Evolutionary conservation across 2,888 invertebrate species (phyloP).

Genomic region (Gortyna flavago): DNA sequence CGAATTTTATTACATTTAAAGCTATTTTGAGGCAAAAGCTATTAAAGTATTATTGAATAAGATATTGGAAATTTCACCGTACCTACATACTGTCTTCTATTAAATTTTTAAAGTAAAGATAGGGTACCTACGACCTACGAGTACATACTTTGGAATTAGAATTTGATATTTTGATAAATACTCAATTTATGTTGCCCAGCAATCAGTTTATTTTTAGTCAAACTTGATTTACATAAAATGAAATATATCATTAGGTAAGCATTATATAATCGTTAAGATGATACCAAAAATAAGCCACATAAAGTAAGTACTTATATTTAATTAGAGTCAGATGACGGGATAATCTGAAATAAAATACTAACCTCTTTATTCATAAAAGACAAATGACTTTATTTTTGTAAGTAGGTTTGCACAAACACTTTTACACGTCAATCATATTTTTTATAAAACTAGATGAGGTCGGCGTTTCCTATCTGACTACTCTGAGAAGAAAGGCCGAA

Average conservation of each 20-base stretch:
- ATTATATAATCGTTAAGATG: not conserved
- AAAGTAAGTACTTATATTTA: not conserved
- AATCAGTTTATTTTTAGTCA: not conserved
- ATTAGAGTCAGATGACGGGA: not conserved
- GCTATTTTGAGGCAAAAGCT: conserved; percentile 16
- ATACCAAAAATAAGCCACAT: not conserved
- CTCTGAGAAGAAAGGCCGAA: too few species aligned
- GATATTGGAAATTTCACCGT: not conserved
- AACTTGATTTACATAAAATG: not conserved
- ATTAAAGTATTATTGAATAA: not conserved
- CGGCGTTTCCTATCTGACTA: too few species aligned
- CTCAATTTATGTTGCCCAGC: not conserved
- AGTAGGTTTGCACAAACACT: too few species aligned
- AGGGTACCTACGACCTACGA: too few species aligned
- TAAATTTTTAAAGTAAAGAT: not conserved
- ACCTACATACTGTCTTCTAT: not conserved
- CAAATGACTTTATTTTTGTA: too few species aligned
- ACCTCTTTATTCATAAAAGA: too few species aligned
- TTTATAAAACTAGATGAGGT: too few species aligned
- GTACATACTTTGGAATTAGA: not conserved
- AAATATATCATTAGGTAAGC: not conserved
- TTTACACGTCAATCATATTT: too few species aligned
- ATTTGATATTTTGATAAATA: not conserved
- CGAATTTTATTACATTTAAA: conserved; percentile 32
- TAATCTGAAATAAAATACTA: too few species aligned